Conservation (phyloP, 2,113 vertebrate genomes). For the Nerophis lumbriciformis region DNA sequence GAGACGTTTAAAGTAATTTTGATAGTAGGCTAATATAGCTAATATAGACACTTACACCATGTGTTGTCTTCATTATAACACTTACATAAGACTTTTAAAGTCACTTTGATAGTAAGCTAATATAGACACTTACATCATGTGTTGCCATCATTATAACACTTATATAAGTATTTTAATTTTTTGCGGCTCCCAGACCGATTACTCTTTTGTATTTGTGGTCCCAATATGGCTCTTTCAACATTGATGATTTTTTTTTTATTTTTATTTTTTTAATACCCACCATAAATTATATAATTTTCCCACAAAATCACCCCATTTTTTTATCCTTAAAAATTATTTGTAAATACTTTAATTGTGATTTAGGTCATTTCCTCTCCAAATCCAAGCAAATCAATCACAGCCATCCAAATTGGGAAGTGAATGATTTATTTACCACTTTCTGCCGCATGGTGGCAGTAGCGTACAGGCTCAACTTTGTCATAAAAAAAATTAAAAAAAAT, state of each 20-base stretch:
- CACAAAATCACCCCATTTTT: constrained; percentile 21
- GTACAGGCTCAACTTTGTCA: constrained; percentile 40
- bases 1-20: too few species aligned
- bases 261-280: too few species aligned
- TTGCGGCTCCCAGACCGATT: too few species aligned
- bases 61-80: too few species aligned
- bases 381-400: constrained; percentile 34
- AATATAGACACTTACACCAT: too few species aligned
- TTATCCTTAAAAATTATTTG: constrained; percentile 11
- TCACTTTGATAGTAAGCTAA: too few species aligned
- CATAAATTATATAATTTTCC: not conserved
- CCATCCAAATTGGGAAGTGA: constrained; percentile 6
- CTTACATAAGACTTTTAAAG: too few species aligned
- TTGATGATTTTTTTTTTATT: not conserved
- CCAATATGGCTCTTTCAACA: too few species aligned
- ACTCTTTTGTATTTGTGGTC: not conserved
- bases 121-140: too few species aligned
- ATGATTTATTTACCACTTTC: constrained; percentile 9
- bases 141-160: too few species aligned
- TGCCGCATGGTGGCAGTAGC: constrained; percentile 65
- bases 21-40: too few species aligned
- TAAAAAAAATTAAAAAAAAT: constrained; percentile 5
- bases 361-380: constrained; percentile 26
- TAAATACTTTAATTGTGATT: constrained; percentile 27
- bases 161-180: too few species aligned